A percentile compares a stretch with the other conserved stretches of the same genome.
Conservation (phyloP, 2,797 vertebrate genomes). For the Heteromormyrus szaboi region DNA sequence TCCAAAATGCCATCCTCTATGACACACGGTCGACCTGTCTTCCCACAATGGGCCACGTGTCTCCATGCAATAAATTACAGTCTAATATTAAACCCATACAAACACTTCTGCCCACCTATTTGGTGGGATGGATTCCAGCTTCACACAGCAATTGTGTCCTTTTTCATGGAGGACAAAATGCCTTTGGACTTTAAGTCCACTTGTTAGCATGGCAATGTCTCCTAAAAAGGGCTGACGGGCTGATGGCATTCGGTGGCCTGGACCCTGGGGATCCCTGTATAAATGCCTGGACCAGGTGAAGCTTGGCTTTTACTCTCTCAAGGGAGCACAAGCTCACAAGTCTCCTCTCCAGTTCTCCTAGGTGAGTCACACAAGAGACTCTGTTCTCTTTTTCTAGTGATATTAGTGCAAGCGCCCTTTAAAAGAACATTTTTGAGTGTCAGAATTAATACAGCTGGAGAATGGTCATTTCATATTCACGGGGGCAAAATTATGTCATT, state of each 20-base stretch:
- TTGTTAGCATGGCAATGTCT: slow-evolving; percentile 33
- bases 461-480: background rate
- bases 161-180: slow-evolving; percentile 29
- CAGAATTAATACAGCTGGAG: background rate
- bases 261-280: slow-evolving; percentile 27
- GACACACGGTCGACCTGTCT: slow-evolving; percentile 22
- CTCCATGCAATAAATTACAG: slow-evolving; percentile 36
- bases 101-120: slow-evolving; percentile 23
- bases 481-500: background rate
- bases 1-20: slow-evolving; percentile 37
- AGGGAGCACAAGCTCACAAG: slow-evolving; percentile 36
- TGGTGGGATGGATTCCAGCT: slow-evolving; percentile 31
- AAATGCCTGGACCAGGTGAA: slow-evolving; percentile 44
- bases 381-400: background rate
- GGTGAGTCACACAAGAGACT: slow-evolving; percentile 35
- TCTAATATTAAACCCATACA: slow-evolving; percentile 40
- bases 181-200: slow-evolving; percentile 28
- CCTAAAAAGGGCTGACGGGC: slow-evolving; percentile 49
- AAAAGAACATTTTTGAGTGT: background rate
- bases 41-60: slow-evolving; percentile 31
- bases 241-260: slow-evolving; percentile 18
- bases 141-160: slow-evolving; percentile 11
- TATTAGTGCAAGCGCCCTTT: background rate
- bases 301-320: slow-evolving; percentile 30
- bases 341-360: slow-evolving; percentile 34